These are phyloP conservation scores for Sebastes cheni DNA, from an alignment of 2,797 vertebrate species.

Conservation along the genomic window DNA sequence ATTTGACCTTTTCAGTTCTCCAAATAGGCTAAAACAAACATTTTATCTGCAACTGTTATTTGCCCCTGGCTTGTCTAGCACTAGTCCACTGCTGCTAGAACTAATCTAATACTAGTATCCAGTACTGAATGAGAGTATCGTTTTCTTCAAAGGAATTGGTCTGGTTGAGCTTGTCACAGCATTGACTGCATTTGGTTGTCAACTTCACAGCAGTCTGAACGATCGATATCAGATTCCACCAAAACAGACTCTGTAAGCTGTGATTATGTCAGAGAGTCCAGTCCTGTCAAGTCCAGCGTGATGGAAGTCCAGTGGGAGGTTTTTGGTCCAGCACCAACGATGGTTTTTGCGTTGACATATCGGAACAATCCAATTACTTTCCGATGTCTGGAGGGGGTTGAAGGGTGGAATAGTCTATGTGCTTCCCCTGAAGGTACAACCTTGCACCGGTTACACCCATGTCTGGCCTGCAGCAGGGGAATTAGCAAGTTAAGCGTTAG, in stretches of 20 bases:
- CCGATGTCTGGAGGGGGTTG: conserved; percentile 23
- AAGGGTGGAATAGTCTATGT: conserved; percentile 48
- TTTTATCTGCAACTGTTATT: conserved; percentile 35
- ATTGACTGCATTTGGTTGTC: conserved; percentile 36
- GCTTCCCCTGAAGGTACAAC: conserved; percentile 59
- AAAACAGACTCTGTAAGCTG: conserved; percentile 33
- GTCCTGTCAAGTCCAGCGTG: conserved; percentile 49
- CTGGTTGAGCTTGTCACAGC: conserved; percentile 14
- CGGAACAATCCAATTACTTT: conserved; percentile 36
- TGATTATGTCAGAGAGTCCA: conserved; percentile 31
- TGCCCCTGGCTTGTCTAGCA: conserved; percentile 5
- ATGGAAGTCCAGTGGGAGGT: conserved; percentile 51
- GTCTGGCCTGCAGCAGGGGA: conserved; percentile 57
- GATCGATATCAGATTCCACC: conserved; percentile 20
- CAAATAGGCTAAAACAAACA: conserved; percentile 50
- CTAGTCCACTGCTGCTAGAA: conserved; percentile 2
- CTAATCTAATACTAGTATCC: conserved; percentile 12
- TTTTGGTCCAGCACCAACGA: conserved; percentile 64
- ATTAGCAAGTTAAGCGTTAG: conserved; percentile 3
- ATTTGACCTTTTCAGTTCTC: conserved; percentile 27
- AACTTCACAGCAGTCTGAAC: conserved; percentile 32
- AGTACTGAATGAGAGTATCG: not conserved
- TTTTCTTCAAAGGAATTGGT: conserved; percentile 17
- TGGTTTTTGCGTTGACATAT: conserved; percentile 34
- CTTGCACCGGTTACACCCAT: conserved; percentile 43